These are phyloP conservation scores for Tinea trinotella DNA, from an alignment of 2,888 invertebrate species.

Conservation along the genomic window DNA sequence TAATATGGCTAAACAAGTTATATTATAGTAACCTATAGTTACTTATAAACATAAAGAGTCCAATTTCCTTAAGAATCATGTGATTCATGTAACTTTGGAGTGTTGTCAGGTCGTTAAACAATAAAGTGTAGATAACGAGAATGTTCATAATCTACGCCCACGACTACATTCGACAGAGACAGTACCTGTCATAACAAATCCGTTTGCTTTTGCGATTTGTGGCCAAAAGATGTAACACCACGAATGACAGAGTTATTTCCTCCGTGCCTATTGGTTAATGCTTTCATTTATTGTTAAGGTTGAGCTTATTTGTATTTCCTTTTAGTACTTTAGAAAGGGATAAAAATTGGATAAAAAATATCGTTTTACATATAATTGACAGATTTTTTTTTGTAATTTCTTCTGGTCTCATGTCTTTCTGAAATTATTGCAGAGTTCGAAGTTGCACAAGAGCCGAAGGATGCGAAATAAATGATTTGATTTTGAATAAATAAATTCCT, in stretches of 20 bases:
- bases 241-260: background rate
- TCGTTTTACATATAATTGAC: too few species aligned
- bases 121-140: constrained; percentile 55
- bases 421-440: too few species aligned
- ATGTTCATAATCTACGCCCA: constrained; percentile 51
- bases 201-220: constrained; percentile 7
- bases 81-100: constrained; percentile 7
- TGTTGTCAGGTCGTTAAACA: constrained; percentile 39
- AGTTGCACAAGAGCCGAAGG: too few species aligned
- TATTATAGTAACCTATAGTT: too few species aligned
- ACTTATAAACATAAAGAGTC: background rate
- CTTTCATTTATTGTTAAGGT: background rate
- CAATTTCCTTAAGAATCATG: background rate
- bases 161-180: constrained; percentile 23
- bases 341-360: too few species aligned
- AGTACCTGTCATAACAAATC: constrained; percentile 17
- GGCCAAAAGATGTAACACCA: background rate
- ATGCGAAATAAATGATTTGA: too few species aligned
- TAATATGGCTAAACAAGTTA: too few species aligned
- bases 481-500: too few species aligned
- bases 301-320: too few species aligned
- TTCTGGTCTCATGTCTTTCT: too few species aligned
- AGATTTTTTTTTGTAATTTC: too few species aligned
- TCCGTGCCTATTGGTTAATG: background rate
- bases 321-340: too few species aligned